Base-by-base conservation (phyloP, 2,888 invertebrate species). In the Philopedon plagiatum region DNA sequence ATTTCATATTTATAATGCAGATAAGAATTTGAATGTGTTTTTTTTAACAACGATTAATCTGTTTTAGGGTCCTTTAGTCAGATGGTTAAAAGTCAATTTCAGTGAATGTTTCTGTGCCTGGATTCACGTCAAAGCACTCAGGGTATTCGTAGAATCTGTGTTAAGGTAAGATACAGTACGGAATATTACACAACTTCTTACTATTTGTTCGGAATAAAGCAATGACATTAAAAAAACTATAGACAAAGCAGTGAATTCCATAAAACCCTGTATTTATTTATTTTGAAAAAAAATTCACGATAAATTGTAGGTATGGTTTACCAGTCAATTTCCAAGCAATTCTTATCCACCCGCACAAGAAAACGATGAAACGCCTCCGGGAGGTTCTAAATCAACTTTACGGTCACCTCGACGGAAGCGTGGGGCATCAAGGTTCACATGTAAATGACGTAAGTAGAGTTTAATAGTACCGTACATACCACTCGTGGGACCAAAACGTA, bases 261-360 rank as follows among this genome's bases (percentile, higher is more conserved):
- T n/a, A n/a, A n/a, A n/a, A n/a, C n/a, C n/a, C n/a, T n/a, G n/a
- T n/a, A n/a, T n/a, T n/a, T n/a, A n/a, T n/a, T n/a, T n/a, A n/a
- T n/a, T n/a, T n/a, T n/a, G n/a, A n/a, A n/a, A n/a, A n/a, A n/a
- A n/a, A n/a, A n/a, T n/a, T n/a, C n/a, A n/a, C n/a, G n/a, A n/a
- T n/a, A n/a, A n/a, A n/a, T 46, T 41, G 37, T 83, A 98, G 98
- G 88, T 99, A 99, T 87, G 99, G 99, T 1, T 89, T 99, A 77
- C 99, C 99, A 7, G 99, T 99, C 72, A 99, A 99, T 89, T 99
- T 99, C 90, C 98, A 97, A 88, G 97, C 98, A 15, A 97, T 97
- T 84, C 89, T 99, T 80, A 89, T 99, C 84, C 95, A 96, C 76
- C 99, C 99, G 15, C 89, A 94, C 81, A 98, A 97, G 87, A 96